A percentile compares a stretch with the other conserved stretches of the same genome.
Evolutionary conservation across 2,113 vertebrate genomes (phyloP).

Genomic region (Acrocephalus kingi): DNA sequence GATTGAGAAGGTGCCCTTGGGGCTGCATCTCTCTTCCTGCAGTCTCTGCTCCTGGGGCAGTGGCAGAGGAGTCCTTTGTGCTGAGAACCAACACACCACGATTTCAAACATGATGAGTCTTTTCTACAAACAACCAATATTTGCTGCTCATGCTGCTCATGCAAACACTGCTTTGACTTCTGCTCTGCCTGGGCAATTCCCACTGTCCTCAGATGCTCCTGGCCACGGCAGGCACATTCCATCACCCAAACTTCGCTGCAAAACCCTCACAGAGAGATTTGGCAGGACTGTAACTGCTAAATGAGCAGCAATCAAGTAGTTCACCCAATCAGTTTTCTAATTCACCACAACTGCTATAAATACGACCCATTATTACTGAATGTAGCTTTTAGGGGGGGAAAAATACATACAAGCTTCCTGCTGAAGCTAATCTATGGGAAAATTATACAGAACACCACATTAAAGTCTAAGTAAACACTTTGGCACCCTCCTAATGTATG

Average conservation of each 20-base stretch:
- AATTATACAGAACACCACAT: constrained; percentile 56
- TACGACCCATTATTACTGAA: constrained; percentile 29
- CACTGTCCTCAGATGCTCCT: background rate
- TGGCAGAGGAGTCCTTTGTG: rapidly evolving
- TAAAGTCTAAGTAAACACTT: constrained; percentile 45
- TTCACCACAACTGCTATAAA: constrained; percentile 56
- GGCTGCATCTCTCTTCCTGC: background rate
- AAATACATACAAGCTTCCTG: constrained; percentile 38
- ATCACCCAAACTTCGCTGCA: background rate
- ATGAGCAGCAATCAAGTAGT: constrained; percentile 44
- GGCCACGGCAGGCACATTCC: background rate
- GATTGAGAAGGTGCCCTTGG: background rate
- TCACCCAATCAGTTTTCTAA: constrained; percentile 44
- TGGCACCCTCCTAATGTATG: constrained; percentile 37
- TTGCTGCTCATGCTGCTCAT: background rate
- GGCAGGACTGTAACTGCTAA: background rate
- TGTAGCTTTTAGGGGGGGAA: constrained; percentile 11
- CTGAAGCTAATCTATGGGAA: constrained; percentile 40
- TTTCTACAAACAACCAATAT: background rate
- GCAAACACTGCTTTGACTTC: background rate
- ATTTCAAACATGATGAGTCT: rapidly evolving
- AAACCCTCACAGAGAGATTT: background rate
- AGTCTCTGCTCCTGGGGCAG: background rate
- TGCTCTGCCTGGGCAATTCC: background rate
- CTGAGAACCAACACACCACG: background rate